Base-by-base conservation (phyloP, 2,797 vertebrate genomes). In the Acanthopagrus latus region DNA sequence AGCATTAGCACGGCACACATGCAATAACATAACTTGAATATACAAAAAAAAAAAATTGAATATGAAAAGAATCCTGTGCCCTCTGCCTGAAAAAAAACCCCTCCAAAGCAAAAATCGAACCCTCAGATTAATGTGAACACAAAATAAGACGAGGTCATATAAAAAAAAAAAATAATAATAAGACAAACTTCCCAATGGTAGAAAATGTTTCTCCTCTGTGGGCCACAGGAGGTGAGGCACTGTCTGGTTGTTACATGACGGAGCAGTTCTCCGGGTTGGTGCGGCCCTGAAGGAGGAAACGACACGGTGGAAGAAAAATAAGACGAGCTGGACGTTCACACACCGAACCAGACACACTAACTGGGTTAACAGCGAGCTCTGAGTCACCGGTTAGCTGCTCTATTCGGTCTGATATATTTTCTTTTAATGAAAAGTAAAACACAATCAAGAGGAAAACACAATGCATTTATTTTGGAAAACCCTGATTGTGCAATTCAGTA, bases 201-300 rank as follows among this genome's bases (percentile, higher is more conserved):
- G 84, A 85, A 86, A 85, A 83, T 7, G 2, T 5, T 62, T 80
- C 71, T 86, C 77, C 75, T 70, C 3, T 60, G 55, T 64, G 57
- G 82, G 66, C 63, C 44, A 62, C 77, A 75, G 81, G 83, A 79
- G 83, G 79, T 76, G 80, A 86, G 81, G 73, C 67, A 63, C 74
- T 23, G 66, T 72, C 59, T 74, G 77, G 43, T 63, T 52, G 78
- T 81, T 93, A 96, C 95, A 96, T 96, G 90, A 95, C 7, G 74
- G 91, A 84, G 90, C 95, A 95, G 84, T 86, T 94, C 88, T 95
- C 93, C 5, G 90, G 89, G 44, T 93, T 94, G 57, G 72, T 76
- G 0, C 93, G 91, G 54, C 82, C 91, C 95, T 95, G 83, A 43
- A 70, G 67, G 47, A 87, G 33, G 43, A 76, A 64, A 56, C 1